A percentile compares a stretch with the other conserved stretches of the same genome.
These are phyloP conservation scores for Aleiodes alternator DNA, from an alignment of 2,888 invertebrate genomes.

Conservation along the genomic window DNA sequence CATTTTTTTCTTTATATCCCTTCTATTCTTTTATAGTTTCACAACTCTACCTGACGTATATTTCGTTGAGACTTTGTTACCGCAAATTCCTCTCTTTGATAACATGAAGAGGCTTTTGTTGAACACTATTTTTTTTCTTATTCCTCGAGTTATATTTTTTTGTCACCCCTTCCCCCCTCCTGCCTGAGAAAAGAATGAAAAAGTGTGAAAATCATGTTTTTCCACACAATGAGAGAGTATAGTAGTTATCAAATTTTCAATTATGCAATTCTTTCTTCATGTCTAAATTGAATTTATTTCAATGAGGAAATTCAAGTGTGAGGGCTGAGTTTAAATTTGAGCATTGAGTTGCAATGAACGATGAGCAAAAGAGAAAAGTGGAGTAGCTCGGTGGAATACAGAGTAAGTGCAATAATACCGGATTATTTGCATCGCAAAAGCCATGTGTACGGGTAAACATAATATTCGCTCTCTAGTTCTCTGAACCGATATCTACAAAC, in stretches of 20 bases:
- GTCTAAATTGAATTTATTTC: neutral
- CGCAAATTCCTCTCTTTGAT: slow-evolving; percentile 12
- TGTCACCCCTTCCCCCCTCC: too few species aligned
- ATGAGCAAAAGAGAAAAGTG: neutral
- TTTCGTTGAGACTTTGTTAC: slow-evolving; percentile 18
- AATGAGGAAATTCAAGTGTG: slow-evolving; percentile 28
- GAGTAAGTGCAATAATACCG: slow-evolving; percentile 75
- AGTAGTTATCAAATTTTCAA: too few species aligned
- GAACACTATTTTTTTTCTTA: slow-evolving; percentile 31
- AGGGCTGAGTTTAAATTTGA: neutral
- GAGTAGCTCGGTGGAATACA: slow-evolving; percentile 54
- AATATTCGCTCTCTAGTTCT: slow-evolving; percentile 74
- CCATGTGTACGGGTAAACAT: slow-evolving; percentile 74
- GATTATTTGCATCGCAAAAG: slow-evolving; percentile 75
- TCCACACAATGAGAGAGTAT: too few species aligned
- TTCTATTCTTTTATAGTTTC: slow-evolving; percentile 33
- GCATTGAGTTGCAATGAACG: slow-evolving; percentile 9
- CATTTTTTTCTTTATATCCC: slow-evolving; percentile 49
- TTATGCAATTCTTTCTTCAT: too few species aligned
- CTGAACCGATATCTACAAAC: slow-evolving; percentile 65
- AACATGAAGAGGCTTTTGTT: slow-evolving; percentile 8
- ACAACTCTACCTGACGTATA: neutral
- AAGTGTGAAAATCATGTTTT: too few species aligned
- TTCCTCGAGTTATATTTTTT: neutral
- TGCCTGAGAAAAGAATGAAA: too few species aligned